Evolutionary conservation across 64 coral and sea anemone genomes (phyloP).

Genomic region (Pachyseris speciosa): DNA sequence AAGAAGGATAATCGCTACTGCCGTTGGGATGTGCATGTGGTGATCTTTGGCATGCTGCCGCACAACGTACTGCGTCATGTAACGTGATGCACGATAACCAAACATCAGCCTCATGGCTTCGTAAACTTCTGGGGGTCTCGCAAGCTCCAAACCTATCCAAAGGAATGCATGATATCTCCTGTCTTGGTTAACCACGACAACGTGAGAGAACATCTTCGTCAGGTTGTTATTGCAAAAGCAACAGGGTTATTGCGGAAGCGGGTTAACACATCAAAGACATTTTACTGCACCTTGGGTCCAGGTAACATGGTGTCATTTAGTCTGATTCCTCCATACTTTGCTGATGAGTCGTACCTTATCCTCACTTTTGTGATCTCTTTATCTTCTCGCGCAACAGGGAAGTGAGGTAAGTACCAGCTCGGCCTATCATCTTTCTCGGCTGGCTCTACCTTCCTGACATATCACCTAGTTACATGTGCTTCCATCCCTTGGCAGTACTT

Average conservation of each 20-base stretch:
- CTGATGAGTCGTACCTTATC: constrained; percentile 54
- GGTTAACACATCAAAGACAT: constrained; percentile 36
- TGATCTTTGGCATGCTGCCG: constrained; percentile 2
- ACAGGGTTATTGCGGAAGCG: constrained; percentile 60
- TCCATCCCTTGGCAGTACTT: constrained; percentile 54
- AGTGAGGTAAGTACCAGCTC: constrained; percentile 43
- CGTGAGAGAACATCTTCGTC: constrained; percentile 71
- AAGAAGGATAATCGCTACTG: not conserved
- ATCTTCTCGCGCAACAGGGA: constrained; percentile 45
- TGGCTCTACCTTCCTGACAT: constrained; percentile 14
- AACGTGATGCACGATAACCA: constrained; percentile 40
- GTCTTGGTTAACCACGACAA: constrained; percentile 29
- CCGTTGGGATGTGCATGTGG: not conserved
- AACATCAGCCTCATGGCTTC: constrained; percentile 49
- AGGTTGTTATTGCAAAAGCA: constrained; percentile 36
- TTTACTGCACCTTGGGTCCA: constrained; percentile 46
- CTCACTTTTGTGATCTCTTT: constrained; percentile 57
- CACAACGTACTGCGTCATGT: constrained; percentile 21
- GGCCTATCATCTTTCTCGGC: not conserved
- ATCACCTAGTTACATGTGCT: constrained; percentile 36
- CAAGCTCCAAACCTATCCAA: constrained; percentile 33
- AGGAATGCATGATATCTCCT: constrained; percentile 41
- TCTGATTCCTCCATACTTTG: constrained; percentile 1
- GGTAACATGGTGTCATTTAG: constrained; percentile 56
- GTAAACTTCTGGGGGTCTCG: constrained; percentile 39